Conservation (phyloP, 2,888 invertebrate genomes). For the Sarcophaga rosellei region DNA sequence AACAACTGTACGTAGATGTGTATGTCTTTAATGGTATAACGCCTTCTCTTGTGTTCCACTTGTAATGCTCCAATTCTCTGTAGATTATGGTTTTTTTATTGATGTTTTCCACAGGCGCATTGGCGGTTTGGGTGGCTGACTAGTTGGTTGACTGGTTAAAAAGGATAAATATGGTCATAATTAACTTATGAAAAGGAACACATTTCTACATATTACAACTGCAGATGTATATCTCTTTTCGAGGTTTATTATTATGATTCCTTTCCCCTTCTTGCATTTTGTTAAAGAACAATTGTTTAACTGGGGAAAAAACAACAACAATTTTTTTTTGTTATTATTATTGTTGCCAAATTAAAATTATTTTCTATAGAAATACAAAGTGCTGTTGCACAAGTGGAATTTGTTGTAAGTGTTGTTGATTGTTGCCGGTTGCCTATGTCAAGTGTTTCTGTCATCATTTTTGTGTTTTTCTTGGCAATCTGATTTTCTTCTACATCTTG, state of each 20-base stretch:
- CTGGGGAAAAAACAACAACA: not conserved
- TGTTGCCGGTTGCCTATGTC: conserved; percentile 20
- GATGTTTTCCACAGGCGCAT: not conserved
- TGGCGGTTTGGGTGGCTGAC: not conserved
- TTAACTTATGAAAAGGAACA: conserved; percentile 19
- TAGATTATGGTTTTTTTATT: conserved; percentile 39
- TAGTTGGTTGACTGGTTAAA: conserved; percentile 2
- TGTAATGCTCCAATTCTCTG: conserved; percentile 50
- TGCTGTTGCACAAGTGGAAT: conserved; percentile 17
- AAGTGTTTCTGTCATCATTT: conserved; percentile 45
- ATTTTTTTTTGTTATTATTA: not conserved
- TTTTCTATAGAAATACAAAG: conserved; percentile 28
- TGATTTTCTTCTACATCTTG: conserved; percentile 21
- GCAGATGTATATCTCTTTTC: not conserved
- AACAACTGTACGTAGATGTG: not conserved
- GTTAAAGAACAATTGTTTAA: conserved; percentile 32
- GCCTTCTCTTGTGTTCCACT: conserved; percentile 20
- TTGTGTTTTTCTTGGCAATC: conserved; percentile 29
- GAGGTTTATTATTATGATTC: not conserved
- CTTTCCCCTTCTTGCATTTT: not conserved
- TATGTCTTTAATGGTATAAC: not conserved
- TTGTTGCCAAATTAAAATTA: conserved; percentile 10
- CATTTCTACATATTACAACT: not conserved
- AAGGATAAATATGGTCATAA: conserved; percentile 18
- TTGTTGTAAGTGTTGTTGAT: conserved; percentile 21